phyloP scores from a whole-genome alignment of 2,888 invertebrate genomes.

The Aspidiotus destructor region DNA sequence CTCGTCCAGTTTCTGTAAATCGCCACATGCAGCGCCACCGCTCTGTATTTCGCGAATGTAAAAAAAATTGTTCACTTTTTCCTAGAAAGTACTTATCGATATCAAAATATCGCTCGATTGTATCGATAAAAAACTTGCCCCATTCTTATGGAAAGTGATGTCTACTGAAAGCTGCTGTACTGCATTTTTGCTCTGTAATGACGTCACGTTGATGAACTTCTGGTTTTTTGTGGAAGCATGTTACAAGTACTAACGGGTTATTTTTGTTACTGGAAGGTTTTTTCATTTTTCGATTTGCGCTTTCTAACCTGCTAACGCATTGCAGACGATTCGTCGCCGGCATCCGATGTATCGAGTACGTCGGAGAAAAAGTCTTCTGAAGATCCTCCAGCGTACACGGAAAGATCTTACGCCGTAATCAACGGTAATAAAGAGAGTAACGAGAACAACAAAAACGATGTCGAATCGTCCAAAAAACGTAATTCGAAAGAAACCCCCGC shows the following conservation, averaged over 20 bases:
- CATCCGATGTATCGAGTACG: constrained; percentile 16
- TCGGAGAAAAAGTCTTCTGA: constrained; percentile 25
- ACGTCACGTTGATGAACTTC: too few species aligned
- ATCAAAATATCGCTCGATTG: too few species aligned
- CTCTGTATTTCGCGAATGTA: too few species aligned
- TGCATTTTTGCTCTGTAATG: too few species aligned
- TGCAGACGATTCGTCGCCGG: constrained; percentile 29
- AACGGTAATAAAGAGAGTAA: constrained; percentile 17
- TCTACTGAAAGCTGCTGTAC: too few species aligned
- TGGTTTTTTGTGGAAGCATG: not conserved
- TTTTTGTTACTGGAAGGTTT: constrained; percentile 6
- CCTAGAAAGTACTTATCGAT: too few species aligned
- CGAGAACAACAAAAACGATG: constrained; percentile 8
- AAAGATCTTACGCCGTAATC: not conserved
- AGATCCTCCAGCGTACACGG: constrained; percentile 27
- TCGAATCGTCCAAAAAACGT: constrained; percentile 6
- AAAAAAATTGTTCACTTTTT: too few species aligned
- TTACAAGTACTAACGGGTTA: not conserved
- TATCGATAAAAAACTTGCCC: too few species aligned
- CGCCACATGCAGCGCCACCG: too few species aligned
- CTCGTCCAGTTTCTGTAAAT: too few species aligned
- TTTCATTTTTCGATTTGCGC: constrained; percentile 11
- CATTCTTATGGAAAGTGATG: too few species aligned
- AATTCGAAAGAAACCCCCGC: constrained; percentile 4
- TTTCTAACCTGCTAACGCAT: constrained; percentile 29